Base-by-base conservation (phyloP, 2,113 vertebrate species). In the Phrynosoma platyrhinos region DNA sequence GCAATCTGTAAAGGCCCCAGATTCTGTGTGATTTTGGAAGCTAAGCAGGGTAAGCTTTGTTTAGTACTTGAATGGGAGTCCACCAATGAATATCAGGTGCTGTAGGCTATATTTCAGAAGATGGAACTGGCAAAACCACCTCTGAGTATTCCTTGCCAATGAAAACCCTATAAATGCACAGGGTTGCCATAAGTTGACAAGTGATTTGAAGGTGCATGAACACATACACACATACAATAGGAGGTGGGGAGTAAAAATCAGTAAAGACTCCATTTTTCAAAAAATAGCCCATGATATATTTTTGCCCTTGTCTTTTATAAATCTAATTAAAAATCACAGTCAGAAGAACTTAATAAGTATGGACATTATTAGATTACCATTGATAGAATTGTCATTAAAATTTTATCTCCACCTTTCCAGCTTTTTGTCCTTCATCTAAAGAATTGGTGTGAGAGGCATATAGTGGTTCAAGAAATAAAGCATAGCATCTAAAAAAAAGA, bases 361-460 rank as follows among this genome's bases (percentile, higher is more conserved):
- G 7, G 6, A 5, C 0, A 74, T 69, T 75, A 0, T 53, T 89
- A 40, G 8, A 7, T 62, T 88, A 76, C 87, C 55, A 3, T 0
- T 16, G 42, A n/a, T 6, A 0, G 76, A 84, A 32, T 8, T 7
- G 72, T 75, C 14, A 64, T 8, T 52, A n/a, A 62, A 12, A 16
- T 90, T 0, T 78, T 89, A 10, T 0, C 90, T 84, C 13, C 23
- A 27, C 32, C 64, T 25, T 58, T 27, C 23, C 10, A 30, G 9
- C 27, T 27, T 71, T 71, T 71, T 21, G 3, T 83, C 42, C 27
- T 84, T 47, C 83, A 66, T 27, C 36, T 40, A 87, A 93, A 88
- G 72, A 0, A 2, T 66, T 90, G 90, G 85, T 90, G 90, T 90
- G 53, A 89, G 88, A 91, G 76, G 32, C 90, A 47, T 40, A 62